Conservation (phyloP, 53 echinoderm and acorn worm genomes). For the Echinometra lucunter region DNA sequence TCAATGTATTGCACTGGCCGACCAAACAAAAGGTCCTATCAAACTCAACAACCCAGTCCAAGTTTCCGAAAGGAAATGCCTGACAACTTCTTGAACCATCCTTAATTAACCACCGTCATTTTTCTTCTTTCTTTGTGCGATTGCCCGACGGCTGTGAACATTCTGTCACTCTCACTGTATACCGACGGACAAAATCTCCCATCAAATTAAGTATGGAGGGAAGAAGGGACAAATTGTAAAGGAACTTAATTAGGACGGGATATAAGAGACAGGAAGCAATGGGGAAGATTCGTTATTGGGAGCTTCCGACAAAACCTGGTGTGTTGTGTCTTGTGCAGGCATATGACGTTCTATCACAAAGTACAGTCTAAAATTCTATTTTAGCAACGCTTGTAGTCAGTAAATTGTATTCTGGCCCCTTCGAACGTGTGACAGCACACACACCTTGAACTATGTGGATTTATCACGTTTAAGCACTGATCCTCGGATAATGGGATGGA, state of each 20-base stretch:
- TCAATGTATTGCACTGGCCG: not conserved
- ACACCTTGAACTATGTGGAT: not conserved
- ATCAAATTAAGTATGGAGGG: not conserved
- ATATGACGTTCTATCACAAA: not conserved
- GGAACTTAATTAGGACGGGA: slow-evolving; percentile 44
- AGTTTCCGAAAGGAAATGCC: not conserved
- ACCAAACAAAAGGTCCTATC: not conserved
- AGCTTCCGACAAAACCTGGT: not conserved
- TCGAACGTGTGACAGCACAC: no score
- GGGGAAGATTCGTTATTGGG: slow-evolving; percentile 24
- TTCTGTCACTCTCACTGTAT: not conserved
- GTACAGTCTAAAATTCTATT: not conserved
- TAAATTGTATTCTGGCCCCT: not conserved
- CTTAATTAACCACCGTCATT: not conserved
- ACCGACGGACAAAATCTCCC: not conserved
- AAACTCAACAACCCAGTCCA: not conserved
- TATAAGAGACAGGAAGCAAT: not conserved
- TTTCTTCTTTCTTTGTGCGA: not conserved
- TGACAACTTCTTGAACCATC: not conserved
- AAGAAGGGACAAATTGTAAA: slow-evolving; percentile 9
- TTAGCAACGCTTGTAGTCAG: not conserved
- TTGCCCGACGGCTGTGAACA: not conserved
- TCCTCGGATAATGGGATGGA: not conserved
- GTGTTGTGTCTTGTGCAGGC: slow-evolving; percentile 10
- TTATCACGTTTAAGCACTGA: not conserved